phyloP scores from a whole-genome alignment of 2,113 vertebrate genomes.

The Ardeotis arabs region DNA sequence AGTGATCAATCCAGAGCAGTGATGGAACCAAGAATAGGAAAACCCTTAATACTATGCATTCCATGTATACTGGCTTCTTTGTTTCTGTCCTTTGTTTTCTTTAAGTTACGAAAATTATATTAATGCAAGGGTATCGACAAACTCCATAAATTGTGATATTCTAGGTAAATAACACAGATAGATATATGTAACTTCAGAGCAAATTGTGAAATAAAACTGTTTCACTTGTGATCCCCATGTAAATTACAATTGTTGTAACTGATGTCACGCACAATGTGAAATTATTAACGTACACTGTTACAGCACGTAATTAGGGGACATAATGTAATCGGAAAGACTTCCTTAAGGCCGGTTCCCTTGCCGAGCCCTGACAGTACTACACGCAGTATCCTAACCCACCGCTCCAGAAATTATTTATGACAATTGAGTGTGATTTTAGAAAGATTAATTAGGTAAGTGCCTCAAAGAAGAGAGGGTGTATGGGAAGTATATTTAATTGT shows the following conservation, averaged over 20 bases:
- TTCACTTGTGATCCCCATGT: background rate
- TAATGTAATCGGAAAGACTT: background rate
- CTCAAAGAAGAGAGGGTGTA: background rate
- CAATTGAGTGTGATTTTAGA: background rate
- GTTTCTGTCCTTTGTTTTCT: background rate
- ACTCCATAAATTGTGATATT: background rate
- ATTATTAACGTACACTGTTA: background rate
- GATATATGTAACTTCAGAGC: no score
- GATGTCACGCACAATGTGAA: accelerated
- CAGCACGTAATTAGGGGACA: background rate
- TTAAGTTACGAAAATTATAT: background rate
- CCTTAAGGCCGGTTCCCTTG: background rate
- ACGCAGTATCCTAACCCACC: background rate
- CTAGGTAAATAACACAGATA: background rate
- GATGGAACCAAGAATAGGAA: background rate
- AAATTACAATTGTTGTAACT: background rate
- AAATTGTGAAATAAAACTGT: background rate
- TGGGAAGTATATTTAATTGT: background rate
- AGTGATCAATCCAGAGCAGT: background rate
- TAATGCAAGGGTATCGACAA: background rate
- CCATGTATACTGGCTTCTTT: background rate
- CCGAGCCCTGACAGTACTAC: accelerated
- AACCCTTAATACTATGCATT: background rate
- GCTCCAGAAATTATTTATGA: background rate
- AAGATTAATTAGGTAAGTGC: background rate